Percentiles rank a stretch among this genome's conserved stretches.
phyloP scores from a whole-genome alignment of 2,888 invertebrate genomes.

The Adelphocoris suturalis region DNA sequence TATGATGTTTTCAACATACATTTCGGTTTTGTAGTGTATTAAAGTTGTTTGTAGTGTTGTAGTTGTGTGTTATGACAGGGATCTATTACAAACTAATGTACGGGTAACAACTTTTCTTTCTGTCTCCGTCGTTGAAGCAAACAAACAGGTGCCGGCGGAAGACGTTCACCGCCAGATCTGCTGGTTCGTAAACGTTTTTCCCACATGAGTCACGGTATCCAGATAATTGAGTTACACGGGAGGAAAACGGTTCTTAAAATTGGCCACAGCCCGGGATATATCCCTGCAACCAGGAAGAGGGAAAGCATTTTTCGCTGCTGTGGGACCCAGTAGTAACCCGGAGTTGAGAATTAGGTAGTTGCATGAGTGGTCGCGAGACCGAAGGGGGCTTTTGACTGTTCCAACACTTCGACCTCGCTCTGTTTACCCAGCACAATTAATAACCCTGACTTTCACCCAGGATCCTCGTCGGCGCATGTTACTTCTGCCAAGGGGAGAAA shows the following conservation, averaged over 20 bases:
- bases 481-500: slow-evolving; percentile 10
- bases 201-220: slow-evolving; percentile 25
- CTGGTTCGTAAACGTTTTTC: neutral
- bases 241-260: neutral
- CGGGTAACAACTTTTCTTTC: no score
- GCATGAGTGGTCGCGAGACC: neutral
- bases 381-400: neutral
- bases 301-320: neutral
- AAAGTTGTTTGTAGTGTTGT: no score
- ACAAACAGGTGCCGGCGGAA: neutral
- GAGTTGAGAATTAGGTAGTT: slow-evolving; percentile 16
- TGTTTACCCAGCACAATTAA: slow-evolving; percentile 52
- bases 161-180: no score
- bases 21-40: no score
- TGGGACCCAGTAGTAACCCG: neutral
- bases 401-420: slow-evolving; percentile 49
- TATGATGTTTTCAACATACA: no score
- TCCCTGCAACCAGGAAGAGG: neutral
- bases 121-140: neutral
- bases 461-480: slow-evolving; percentile 1
- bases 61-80: no score
- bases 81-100: no score
- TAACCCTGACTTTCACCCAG: slow-evolving; percentile 56
- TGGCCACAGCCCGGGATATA: neutral
- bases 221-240: slow-evolving; percentile 16